Percentiles rank a stretch among this genome's conserved stretches.
Evolutionary conservation across 2,888 invertebrate genomes (phyloP).

Genomic region (Pseudococcus longispinus): DNA sequence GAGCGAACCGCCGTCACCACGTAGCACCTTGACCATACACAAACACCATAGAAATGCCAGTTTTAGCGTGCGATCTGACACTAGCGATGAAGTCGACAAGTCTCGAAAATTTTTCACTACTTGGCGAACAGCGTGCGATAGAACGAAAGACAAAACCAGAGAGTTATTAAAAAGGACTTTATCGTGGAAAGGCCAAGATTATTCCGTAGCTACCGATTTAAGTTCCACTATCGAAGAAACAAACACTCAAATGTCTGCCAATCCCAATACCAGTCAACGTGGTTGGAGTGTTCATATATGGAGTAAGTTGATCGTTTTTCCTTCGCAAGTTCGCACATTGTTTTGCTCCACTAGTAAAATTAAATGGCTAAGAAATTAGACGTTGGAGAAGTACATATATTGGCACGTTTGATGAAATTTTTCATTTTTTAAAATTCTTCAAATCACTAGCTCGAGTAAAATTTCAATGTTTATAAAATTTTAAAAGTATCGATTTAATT

Average conservation of each 20-base stretch:
- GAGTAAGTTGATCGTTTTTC: conserved; percentile 68
- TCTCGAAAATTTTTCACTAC: conserved; percentile 67
- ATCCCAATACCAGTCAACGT: conserved; percentile 59
- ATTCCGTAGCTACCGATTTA: conserved; percentile 50
- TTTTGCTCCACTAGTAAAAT: not conserved
- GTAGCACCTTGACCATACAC: conserved; percentile 34
- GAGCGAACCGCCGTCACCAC: conserved; percentile 50
- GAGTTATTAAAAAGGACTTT: conserved; percentile 69
- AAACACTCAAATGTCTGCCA: conserved; percentile 60
- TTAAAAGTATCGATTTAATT: not conserved
- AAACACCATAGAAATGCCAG: conserved; percentile 47
- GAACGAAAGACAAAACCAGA: conserved; percentile 76
- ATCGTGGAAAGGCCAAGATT: conserved; percentile 58
- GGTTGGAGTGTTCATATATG: conserved; percentile 79
- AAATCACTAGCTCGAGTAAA: too few species aligned
- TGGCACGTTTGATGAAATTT: not conserved
- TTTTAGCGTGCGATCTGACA: conserved; percentile 42
- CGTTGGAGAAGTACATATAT: not conserved
- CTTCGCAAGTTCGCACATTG: not conserved
- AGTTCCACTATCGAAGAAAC: conserved; percentile 58
- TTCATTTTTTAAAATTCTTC: not conserved
- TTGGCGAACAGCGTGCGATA: conserved; percentile 78
- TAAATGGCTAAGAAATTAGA: conserved; percentile 45
- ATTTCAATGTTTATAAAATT: not conserved
- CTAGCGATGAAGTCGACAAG: conserved; percentile 30